Conservation (phyloP, 2,888 invertebrate genomes). For the Conops quadrifasciatus region DNA sequence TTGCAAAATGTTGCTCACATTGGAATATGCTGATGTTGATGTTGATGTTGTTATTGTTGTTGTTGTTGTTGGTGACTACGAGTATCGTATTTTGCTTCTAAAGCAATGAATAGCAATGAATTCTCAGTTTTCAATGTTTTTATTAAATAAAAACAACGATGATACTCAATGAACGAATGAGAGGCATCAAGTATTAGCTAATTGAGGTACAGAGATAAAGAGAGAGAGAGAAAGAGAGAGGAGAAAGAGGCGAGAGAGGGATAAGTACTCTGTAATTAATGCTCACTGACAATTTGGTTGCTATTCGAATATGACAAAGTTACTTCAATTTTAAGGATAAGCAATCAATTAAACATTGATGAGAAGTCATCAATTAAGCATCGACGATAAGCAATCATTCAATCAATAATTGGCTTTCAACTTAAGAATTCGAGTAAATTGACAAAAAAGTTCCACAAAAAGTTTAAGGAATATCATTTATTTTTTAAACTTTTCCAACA, state of each 20-base stretch:
- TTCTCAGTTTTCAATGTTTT: slow-evolving; percentile 6
- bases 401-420: too few species aligned
- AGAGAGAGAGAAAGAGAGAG: background rate
- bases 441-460: too few species aligned
- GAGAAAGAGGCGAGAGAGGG: background rate
- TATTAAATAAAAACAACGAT: background rate
- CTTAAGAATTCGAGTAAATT: too few species aligned
- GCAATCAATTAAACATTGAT: too few species aligned
- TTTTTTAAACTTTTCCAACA: too few species aligned
- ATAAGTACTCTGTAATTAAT: background rate
- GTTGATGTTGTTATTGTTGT: slow-evolving; percentile 9
- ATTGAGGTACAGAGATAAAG: background rate
- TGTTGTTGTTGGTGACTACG: background rate
- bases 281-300: background rate
- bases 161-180: background rate
- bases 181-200: background rate
- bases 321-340: too few species aligned
- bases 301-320: background rate
- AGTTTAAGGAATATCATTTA: too few species aligned
- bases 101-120: slow-evolving; percentile 17
- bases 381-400: too few species aligned
- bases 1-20: background rate
- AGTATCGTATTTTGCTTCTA: too few species aligned
- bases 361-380: too few species aligned
- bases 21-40: background rate